These are phyloP conservation scores for Drosophila parvula DNA, from an alignment of 1,140 invertebrate species.

Conservation along the genomic window DNA sequence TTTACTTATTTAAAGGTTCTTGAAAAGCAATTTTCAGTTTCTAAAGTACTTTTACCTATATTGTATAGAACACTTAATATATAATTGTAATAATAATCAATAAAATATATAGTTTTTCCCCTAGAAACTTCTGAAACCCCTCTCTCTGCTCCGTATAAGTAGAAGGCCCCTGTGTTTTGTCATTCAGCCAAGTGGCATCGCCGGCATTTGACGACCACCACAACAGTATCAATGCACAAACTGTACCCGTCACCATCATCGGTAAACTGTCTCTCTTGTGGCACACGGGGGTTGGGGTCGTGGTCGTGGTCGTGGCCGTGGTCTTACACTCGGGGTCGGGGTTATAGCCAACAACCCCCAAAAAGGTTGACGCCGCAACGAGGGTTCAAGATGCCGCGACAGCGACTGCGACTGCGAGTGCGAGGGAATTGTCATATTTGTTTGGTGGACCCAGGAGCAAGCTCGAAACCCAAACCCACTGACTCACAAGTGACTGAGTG, in stretches of 20 bases:
- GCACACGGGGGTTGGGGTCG: slow-evolving; percentile 19
- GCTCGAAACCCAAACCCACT: slow-evolving; percentile 31
- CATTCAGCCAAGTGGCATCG: slow-evolving; percentile 65
- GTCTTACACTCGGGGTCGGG: slow-evolving; percentile 17
- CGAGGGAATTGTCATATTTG: slow-evolving; percentile 76
- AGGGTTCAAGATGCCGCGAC: slow-evolving; percentile 73
- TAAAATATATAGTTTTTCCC: no score
- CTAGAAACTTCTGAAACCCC: not conserved
- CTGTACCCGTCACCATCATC: slow-evolving; percentile 70
- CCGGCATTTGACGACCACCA: slow-evolving; percentile 71
- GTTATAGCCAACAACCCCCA: slow-evolving; percentile 63
- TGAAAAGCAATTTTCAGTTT: not conserved
- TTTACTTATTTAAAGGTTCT: not conserved
- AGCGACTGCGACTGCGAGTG: slow-evolving; percentile 24
- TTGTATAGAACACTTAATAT: not conserved
- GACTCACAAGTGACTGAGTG: slow-evolving; percentile 62
- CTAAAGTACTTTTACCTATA: not conserved
- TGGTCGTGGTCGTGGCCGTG: slow-evolving; percentile 9
- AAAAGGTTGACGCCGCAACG: slow-evolving; percentile 44
- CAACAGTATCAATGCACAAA: slow-evolving; percentile 82
- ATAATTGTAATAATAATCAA: no score
- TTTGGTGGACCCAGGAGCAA: slow-evolving; percentile 21
- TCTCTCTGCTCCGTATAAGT: slow-evolving; percentile 15
- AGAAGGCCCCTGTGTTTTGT: slow-evolving; percentile 50
- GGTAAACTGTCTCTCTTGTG: slow-evolving; percentile 48